Evolutionary conservation across 2,888 invertebrate genomes (phyloP).

Genomic region (Micoletzkya japonica): DNA sequence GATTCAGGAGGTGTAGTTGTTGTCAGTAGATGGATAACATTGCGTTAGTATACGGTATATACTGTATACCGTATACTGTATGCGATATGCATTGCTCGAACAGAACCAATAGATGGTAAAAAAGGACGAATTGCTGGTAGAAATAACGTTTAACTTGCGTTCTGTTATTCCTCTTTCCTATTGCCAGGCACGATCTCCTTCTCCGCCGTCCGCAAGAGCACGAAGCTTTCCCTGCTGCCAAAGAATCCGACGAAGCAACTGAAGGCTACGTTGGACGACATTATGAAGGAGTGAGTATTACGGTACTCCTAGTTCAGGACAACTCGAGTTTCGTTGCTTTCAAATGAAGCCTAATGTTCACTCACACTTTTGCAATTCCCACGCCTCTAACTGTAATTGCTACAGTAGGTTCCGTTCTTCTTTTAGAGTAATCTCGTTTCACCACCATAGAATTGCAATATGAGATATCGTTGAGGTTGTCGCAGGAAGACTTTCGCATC

Average conservation of each 20-base stretch:
- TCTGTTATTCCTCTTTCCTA: no score
- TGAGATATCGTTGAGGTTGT: no score
- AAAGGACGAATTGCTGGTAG: no score
- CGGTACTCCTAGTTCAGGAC: neutral
- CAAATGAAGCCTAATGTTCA: neutral
- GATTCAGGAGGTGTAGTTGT: no score
- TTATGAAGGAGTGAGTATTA: slow-evolving; percentile 64
- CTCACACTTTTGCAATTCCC: neutral
- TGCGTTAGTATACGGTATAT: no score
- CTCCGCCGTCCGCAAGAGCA: slow-evolving; percentile 46
- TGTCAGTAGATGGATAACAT: no score
- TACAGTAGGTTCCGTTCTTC: neutral
- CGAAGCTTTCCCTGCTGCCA: slow-evolving; percentile 56
- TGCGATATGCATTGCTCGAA: no score
- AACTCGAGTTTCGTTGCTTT: neutral
- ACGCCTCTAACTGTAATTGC: no score
- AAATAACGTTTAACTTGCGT: no score
- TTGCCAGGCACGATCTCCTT: slow-evolving; percentile 67
- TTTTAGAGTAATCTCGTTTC: neutral
- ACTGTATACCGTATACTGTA: no score
- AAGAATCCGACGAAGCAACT: slow-evolving; percentile 80
- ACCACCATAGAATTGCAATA: no score
- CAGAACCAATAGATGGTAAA: no score
- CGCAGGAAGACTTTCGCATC: slow-evolving; percentile 37
- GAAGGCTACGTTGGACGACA: slow-evolving; percentile 77